Percentiles rank a stretch among this genome's conserved stretches.
phyloP scores from a whole-genome alignment of 1,140 invertebrate genomes.

The Drosophila athabasca region DNA sequence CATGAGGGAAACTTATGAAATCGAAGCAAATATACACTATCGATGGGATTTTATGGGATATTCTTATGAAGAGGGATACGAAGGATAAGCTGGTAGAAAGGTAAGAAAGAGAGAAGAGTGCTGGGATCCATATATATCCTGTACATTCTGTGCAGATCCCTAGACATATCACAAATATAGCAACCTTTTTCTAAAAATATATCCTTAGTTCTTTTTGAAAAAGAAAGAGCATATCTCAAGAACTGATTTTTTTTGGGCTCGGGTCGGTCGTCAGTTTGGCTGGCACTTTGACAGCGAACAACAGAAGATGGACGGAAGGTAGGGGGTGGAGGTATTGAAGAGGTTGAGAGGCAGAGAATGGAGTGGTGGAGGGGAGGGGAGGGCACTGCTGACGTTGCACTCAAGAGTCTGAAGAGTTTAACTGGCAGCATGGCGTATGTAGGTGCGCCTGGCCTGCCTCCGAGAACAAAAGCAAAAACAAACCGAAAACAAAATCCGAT shows the following conservation, averaged over 20 bases:
- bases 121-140: too few species aligned
- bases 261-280: constrained; percentile 50
- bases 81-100: too few species aligned
- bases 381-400: constrained; percentile 41
- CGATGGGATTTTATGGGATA: background rate
- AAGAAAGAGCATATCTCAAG: background rate
- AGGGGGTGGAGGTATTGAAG: background rate
- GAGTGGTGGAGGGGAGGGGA: background rate
- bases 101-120: too few species aligned
- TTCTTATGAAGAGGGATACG: background rate
- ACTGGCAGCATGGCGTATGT: too few species aligned
- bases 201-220: too few species aligned
- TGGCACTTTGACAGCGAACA: constrained; percentile 22
- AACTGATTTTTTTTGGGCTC: constrained; percentile 27
- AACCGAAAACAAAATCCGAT: constrained; percentile 9
- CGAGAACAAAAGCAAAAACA: constrained; percentile 19
- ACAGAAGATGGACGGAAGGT: constrained; percentile 3
- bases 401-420: constrained; percentile 9
- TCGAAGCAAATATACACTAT: constrained; percentile 16
- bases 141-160: too few species aligned
- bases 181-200: too few species aligned
- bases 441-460: background rate
- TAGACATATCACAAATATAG: too few species aligned
- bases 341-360: background rate
- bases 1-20: constrained; percentile 5